Evolutionary conservation across 2,113 vertebrate genomes (phyloP).

Genomic region (Ptychochromis oligacanthus): DNA sequence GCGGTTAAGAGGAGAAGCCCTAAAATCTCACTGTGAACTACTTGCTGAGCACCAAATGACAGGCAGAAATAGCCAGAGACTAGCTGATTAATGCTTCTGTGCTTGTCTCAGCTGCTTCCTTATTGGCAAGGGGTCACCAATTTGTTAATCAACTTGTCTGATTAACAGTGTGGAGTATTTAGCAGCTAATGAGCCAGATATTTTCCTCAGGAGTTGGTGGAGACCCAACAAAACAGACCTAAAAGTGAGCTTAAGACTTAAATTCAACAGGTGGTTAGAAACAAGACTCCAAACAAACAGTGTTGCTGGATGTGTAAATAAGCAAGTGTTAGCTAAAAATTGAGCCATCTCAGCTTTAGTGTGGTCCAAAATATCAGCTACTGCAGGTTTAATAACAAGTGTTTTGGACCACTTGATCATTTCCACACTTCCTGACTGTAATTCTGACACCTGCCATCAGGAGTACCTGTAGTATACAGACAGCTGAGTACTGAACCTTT

Average conservation of each 20-base stretch:
- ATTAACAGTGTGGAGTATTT: too few relatives aligned
- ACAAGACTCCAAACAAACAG: neutral
- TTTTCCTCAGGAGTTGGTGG: too few relatives aligned
- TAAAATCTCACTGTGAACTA: neutral
- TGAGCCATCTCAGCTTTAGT: neutral
- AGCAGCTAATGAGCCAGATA: too few relatives aligned
- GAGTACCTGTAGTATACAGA: neutral
- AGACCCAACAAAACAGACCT: neutral
- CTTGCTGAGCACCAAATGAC: too few relatives aligned
- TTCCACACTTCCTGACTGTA: neutral
- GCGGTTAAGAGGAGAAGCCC: neutral
- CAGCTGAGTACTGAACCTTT: constrained; percentile 1
- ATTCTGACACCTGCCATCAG: neutral
- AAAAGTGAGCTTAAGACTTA: neutral
- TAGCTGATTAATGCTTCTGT: too few relatives aligned
- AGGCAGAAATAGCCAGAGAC: too few relatives aligned
- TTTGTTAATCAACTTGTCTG: too few relatives aligned
- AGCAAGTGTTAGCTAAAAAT: neutral
- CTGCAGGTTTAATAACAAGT: neutral
- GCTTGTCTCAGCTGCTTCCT: too few relatives aligned
- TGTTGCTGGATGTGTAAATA: neutral
- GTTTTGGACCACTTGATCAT: too few relatives aligned
- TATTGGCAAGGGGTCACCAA: too few relatives aligned
- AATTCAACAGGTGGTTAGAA: neutral
- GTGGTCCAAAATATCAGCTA: neutral